Evolutionary conservation across 2,888 invertebrate species (phyloP), one percentile per base, ranked within the genome.

Genomic region (Caenorhabditis virilis): DNA sequence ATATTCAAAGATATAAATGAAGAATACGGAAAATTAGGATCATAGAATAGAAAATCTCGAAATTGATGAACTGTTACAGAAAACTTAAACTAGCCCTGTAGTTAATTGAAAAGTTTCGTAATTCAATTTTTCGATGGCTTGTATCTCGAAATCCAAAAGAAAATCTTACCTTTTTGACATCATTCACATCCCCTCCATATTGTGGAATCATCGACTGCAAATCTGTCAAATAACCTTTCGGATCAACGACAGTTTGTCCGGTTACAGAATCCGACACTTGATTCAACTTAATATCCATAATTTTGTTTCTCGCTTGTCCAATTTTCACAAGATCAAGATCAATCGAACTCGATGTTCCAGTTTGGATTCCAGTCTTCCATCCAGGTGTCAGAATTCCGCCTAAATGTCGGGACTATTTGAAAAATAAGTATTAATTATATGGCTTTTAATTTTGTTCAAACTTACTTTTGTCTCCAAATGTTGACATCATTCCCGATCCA

Each of bases 221-320:
- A 85, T 98, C 98, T 0, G 98, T 99, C n/a, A 99, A 88, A 84
- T 99, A 99, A 1, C 98, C 98, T 85, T 98, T 98, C 0, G 98
- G 98, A 86, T 99, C 98, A 0, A 99, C 95, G 0, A 98, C 97
- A 0, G 98, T 99, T 86, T 99, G 98, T 0, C 98, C 98, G 2
- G 92, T 91, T 0, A 99, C 97, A 0, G 97, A 97, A 85, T 99
- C 98, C 0, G 98, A 82, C 13, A 82, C 79, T 87, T 95, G 95
- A 1, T 92, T 95, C 27, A 99, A 85, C 85, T 97, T 95, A 0
- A 99, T 97, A 83, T 95, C 95, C 98, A 99, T 99, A 2, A 99
- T 87, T 2, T 95, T 95, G 84, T 97, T 99, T 83, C 97, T 88
- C 0, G 98, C 98, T 87, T 98, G 95, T 4, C 98, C 98, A 82